These are phyloP conservation scores for Accipiter virgatus DNA, from an alignment of 2,113 vertebrate species.

Conservation along the genomic window DNA sequence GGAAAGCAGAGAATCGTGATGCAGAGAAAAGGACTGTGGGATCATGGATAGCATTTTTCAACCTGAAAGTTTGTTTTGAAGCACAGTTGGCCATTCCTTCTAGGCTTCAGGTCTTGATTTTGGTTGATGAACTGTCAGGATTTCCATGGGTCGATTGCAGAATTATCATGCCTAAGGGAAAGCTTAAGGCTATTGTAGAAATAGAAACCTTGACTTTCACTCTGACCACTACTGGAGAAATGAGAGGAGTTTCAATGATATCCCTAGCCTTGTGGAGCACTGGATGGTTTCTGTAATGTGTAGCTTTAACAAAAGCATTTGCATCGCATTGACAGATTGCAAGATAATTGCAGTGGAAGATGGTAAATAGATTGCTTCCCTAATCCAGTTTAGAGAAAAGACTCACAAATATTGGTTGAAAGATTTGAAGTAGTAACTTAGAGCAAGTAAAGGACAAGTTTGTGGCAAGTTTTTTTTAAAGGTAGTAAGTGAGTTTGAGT, in stretches of 20 bases:
- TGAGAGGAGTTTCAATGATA: background rate
- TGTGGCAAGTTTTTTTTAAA: background rate
- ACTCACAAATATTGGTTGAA: background rate
- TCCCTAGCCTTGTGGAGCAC: background rate
- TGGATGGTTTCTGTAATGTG: background rate
- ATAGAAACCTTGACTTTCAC: background rate
- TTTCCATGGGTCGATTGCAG: background rate
- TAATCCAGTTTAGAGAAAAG: background rate
- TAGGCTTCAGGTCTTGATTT: background rate
- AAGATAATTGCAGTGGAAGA: background rate
- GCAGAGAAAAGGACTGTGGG: background rate
- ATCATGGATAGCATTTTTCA: background rate
- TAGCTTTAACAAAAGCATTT: background rate
- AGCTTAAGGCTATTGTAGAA: background rate
- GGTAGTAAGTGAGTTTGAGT: background rate
- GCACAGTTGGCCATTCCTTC: background rate
- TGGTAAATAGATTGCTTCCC: background rate
- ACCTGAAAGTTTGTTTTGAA: background rate
- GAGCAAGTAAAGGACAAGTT: background rate
- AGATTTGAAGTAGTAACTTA: background rate
- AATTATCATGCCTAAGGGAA: background rate
- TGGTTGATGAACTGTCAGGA: background rate
- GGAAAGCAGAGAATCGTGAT: background rate
- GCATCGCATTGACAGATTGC: background rate
- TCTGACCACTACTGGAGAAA: background rate